Evolutionary conservation across 2,113 vertebrate genomes (phyloP), one percentile per base, ranked within the genome.

Genomic region (Prunella himalayana): DNA sequence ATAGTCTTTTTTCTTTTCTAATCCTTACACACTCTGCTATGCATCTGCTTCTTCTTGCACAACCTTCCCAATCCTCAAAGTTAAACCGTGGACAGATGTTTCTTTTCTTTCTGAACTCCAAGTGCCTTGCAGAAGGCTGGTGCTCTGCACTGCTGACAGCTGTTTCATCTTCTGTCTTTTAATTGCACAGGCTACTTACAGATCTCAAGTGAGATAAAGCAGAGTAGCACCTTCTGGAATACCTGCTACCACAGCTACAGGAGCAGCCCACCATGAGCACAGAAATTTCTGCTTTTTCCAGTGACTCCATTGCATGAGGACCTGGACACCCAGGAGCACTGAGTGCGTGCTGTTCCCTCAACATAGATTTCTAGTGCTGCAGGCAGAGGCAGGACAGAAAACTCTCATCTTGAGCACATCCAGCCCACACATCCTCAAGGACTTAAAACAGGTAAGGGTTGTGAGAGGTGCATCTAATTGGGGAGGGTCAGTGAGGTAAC

Each of bases 311-410:
- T 4, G 0, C 66, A 5, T 0, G 0, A 16, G n/a, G 54, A 61
- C 7, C 47, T 6, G 7, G 5, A 16, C 20, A 13, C 16, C 35
- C 61, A 17, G 33, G 13, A 60, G 39, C n/a, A 6, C n/a, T 8
- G 35, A 9, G 17, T 5, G 2, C 28, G 4, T 0, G 0, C 24
- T 22, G 1, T 7, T 28, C 3, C 1, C 37, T 22, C 15, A 2
- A 2, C 3, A 33, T 2, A 0, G 0, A 5, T 15, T 57, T 44
- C 10, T 3, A 8, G 8, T 2, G 3, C 0, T 33, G 30, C 15
- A 31, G 23, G 13, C 11, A 81, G 20, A 49, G 57, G 35, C 10
- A 54, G 63, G 39, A 24, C 21, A 28, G 47, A 49, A 44, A 35
- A 51, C 31, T 2, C 13, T n/a, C 47, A 13, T 18, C 2, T 2